Conservation (phyloP, 1,140 invertebrate species). For the Saxidomus purpurata region DNA sequence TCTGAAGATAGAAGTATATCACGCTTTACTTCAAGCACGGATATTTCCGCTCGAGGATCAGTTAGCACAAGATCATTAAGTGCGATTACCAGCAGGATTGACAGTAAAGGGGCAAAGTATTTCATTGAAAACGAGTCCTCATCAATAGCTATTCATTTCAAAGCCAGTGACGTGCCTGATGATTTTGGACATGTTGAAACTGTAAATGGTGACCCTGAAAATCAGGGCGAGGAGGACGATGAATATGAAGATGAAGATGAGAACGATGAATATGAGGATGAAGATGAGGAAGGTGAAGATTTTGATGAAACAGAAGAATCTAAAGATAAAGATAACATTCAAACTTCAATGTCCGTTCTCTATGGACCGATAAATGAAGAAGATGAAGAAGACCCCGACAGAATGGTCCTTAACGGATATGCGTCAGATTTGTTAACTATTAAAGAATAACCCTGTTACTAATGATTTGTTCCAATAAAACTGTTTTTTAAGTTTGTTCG, state of each 20-base stretch:
- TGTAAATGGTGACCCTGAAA: background rate
- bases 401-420: constrained; percentile 12
- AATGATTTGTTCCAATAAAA: too few relatives aligned
- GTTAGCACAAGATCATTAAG: background rate
- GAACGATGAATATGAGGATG: background rate
- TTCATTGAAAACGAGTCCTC: constrained; percentile 52
- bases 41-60: background rate
- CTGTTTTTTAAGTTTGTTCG: too few relatives aligned
- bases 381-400: constrained; percentile 20
- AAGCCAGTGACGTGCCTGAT: background rate
- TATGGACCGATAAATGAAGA: background rate
- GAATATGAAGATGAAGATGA: constrained; percentile 2
- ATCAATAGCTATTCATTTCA: constrained; percentile 15
- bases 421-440: background rate
- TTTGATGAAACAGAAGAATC: background rate
- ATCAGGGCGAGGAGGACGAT: background rate
- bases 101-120: constrained; percentile 4
- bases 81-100: constrained; percentile 4
- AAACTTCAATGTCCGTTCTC: constrained; percentile 29
- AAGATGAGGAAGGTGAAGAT: constrained; percentile 4
- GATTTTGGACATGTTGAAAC: background rate
- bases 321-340: background rate
- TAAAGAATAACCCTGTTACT: constrained; percentile 4
- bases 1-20: background rate
- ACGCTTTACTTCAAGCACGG: background rate